These are phyloP conservation scores for Microctenopoma steveboyesi DNA, from an alignment of 2,797 vertebrate genomes.

Conservation along the genomic window DNA sequence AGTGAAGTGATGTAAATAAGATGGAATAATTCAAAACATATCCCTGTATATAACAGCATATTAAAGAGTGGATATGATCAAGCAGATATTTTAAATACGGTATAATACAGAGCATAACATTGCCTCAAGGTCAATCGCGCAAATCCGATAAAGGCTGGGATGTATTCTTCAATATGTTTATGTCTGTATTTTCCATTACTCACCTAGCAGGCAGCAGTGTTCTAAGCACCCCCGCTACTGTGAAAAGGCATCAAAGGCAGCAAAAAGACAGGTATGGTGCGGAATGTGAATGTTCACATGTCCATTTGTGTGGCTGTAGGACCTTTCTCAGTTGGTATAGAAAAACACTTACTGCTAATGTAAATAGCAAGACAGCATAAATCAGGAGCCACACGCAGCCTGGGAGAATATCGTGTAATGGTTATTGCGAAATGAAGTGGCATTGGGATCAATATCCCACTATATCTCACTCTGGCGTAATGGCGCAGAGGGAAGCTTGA, in stretches of 20 bases:
- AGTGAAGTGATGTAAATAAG: constrained; percentile 26
- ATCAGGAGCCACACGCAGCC: constrained; percentile 81
- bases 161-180: constrained; percentile 67
- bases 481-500: constrained; percentile 92
- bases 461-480: constrained; percentile 97
- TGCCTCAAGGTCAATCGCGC: constrained; percentile 70
- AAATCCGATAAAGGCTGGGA: constrained; percentile 60
- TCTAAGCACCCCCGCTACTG: constrained; percentile 54
- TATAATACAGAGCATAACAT: constrained; percentile 61
- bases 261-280: constrained; percentile 67
- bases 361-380: constrained; percentile 87
- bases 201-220: constrained; percentile 49
- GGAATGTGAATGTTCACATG: constrained; percentile 74
- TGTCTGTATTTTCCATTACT: constrained; percentile 61
- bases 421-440: constrained; percentile 99
- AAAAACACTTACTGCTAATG: constrained; percentile 88
- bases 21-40: constrained; percentile 45
- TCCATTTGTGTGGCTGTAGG: constrained; percentile 71
- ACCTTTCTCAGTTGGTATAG: constrained; percentile 79
- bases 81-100: constrained; percentile 63
- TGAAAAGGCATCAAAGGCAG: constrained; percentile 66
- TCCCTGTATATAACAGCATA: constrained; percentile 30
- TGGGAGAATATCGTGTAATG: constrained; percentile 90
- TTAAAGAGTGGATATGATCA: constrained; percentile 53
- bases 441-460: constrained; percentile 97